Evolutionary conservation across 2,797 vertebrate species (phyloP), one percentile per base, ranked within the genome.

Genomic region (Platalea minor): DNA sequence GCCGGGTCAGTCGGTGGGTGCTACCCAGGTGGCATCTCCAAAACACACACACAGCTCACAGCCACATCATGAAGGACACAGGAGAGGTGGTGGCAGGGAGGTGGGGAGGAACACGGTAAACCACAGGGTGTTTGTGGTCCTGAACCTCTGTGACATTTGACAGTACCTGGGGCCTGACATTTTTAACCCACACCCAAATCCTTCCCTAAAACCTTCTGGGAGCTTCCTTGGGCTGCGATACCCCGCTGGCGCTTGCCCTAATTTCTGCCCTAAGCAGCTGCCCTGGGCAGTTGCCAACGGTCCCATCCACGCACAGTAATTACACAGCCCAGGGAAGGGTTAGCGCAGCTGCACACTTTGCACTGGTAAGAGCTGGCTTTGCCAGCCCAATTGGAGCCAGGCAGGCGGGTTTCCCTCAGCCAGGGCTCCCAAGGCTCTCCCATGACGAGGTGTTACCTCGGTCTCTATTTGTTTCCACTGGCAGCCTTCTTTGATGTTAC

Each of bases 401-500:
- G 43, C 54, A 75, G 80, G 77, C 45, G 25, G 48, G 39, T 33
- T 93, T 74, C 57, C 91, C 87, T 61, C 1, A 1, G 86, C 37
- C 78, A 46, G 60, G 60, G 24, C 72, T 94, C 43, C 54, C 4
- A 1, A 43, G 63, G 64, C 41, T 89, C 64, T 93, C 87, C 75
- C 2, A 7, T 23, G 75, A 64, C 1, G 4, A 93, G 60, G 19
- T 33, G 43, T 37, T 69, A 65, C 75, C 81, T 76, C 2, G 1
- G 64, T 28, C 91, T 92, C 64, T 37, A 5, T 76, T 80, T 68
- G 17, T 77, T 88, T 88, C 68, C 45, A 57, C 70, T 24, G 63
- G 51, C 26, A 88, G 78, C 50, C 25, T 88, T 46, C 73, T 96
- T 95, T 95, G 91, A 84, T 89, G 82, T 84, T 64, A 72, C 41